These are phyloP conservation scores for Albula goreensis DNA, from an alignment of 2,113 vertebrate species.

Conservation along the genomic window DNA sequence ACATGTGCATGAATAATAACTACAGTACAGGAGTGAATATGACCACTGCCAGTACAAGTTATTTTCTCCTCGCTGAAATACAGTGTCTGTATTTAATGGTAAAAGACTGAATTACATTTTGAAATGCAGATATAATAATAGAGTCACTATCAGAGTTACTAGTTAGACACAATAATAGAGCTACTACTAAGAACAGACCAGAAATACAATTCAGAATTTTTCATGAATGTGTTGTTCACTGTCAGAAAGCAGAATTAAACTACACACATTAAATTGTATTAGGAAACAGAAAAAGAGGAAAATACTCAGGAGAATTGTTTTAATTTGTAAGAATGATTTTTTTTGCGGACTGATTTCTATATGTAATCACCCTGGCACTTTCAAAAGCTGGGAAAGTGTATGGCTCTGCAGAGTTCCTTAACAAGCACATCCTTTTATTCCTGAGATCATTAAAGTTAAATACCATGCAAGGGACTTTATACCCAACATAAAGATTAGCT, in stretches of 20 bases:
- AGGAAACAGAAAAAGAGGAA: neutral
- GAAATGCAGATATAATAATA: neutral
- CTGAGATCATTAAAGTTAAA: neutral
- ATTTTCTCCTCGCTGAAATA: constrained; percentile 5
- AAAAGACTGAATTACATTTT: neutral
- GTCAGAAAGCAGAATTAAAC: neutral
- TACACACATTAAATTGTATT: neutral
- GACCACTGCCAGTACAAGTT: constrained; percentile 14
- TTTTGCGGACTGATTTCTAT: neutral
- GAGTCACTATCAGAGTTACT: neutral
- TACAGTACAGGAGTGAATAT: neutral
- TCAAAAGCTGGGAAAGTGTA: neutral
- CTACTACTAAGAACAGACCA: too few relatives aligned
- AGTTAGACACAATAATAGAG: too few relatives aligned
- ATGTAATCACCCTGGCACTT: neutral
- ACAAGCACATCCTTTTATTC: neutral
- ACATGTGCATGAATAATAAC: constrained; percentile 3
- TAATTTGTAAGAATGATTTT: neutral
- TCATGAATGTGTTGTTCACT: too few relatives aligned
- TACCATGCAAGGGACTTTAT: neutral
- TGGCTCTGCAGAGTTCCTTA: neutral
- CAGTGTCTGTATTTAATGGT: neutral
- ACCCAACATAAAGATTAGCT: neutral
- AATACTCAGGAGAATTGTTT: neutral
- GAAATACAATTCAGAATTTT: too few relatives aligned